phyloP scores from a whole-genome alignment of 2,888 invertebrate species.

The Lasioglossum pauxillum region DNA sequence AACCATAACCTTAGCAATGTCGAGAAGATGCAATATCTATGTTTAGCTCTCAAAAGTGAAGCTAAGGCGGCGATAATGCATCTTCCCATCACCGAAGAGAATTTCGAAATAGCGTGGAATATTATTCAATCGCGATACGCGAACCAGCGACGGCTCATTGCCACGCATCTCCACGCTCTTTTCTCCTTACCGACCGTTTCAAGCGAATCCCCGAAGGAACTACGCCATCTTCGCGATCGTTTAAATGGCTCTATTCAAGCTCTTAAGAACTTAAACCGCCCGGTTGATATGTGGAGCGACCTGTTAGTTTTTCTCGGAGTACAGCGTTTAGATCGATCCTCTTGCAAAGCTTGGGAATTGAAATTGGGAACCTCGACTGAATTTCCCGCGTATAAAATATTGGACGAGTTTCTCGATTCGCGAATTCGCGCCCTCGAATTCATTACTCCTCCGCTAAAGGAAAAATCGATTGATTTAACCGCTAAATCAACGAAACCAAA shows the following conservation, averaged over 20 bases:
- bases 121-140: background rate
- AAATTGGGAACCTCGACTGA: too few relatives aligned
- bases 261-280: background rate
- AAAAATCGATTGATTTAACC: too few relatives aligned
- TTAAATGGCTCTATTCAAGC: background rate
- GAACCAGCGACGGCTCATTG: background rate
- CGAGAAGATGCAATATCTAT: background rate
- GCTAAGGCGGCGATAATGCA: background rate
- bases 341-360: too few relatives aligned
- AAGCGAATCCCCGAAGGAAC: background rate
- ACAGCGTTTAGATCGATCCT: too few relatives aligned
- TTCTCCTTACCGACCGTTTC: background rate
- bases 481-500: too few relatives aligned
- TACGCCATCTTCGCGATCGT: background rate
- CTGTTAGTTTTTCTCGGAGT: too few relatives aligned
- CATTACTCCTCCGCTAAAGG: too few relatives aligned
- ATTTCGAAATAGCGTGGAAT: background rate
- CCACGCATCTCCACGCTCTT: background rate
- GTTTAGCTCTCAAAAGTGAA: background rate
- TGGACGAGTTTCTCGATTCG: too few relatives aligned
- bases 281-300: too few relatives aligned
- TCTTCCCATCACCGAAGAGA: background rate
- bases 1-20: background rate
- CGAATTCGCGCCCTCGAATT: too few relatives aligned
- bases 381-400: too few relatives aligned